These are phyloP conservation scores for Ochropleura leucogaster DNA, from an alignment of 2,888 invertebrate genomes.

Conservation along the genomic window DNA sequence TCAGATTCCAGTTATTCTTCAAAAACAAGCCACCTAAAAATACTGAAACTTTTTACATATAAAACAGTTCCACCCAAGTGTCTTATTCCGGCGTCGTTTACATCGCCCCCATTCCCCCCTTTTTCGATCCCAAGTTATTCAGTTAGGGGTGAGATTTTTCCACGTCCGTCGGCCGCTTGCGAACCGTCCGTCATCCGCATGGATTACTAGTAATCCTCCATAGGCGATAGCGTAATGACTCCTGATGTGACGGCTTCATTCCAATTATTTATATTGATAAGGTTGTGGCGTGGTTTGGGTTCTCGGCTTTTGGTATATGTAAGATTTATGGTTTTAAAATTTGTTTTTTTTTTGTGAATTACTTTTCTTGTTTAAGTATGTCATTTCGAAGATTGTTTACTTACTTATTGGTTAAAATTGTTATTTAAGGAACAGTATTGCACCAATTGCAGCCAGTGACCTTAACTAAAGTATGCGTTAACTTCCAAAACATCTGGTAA, in stretches of 20 bases:
- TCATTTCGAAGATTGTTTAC: background rate
- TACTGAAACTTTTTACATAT: conserved; percentile 14
- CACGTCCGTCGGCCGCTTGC: conserved; percentile 70
- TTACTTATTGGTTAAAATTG: background rate
- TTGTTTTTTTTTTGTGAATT: background rate
- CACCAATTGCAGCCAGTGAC: background rate
- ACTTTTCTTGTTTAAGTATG: no score
- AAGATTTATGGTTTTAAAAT: conserved; percentile 13
- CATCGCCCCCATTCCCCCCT: conserved; percentile 13
- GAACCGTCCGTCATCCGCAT: conserved; percentile 75
- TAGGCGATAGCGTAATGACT: conserved; percentile 74
- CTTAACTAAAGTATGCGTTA: no score
- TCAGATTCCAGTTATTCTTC: background rate
- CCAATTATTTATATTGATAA: conserved; percentile 81
- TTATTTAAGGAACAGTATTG: background rate
- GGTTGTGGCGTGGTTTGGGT: conserved; percentile 50
- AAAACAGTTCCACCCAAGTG: conserved; percentile 27
- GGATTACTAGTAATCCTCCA: conserved; percentile 78
- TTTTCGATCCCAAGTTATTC: conserved; percentile 71
- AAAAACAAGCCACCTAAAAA: conserved; percentile 7
- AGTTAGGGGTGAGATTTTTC: conserved; percentile 80
- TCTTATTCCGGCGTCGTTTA: conserved; percentile 30
- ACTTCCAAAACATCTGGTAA: background rate
- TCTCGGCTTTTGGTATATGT: conserved; percentile 50
- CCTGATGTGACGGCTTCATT: conserved; percentile 70